These are phyloP conservation scores for Ypsolopha sequella DNA, from an alignment of 2,888 invertebrate genomes.

Conservation along the genomic window DNA sequence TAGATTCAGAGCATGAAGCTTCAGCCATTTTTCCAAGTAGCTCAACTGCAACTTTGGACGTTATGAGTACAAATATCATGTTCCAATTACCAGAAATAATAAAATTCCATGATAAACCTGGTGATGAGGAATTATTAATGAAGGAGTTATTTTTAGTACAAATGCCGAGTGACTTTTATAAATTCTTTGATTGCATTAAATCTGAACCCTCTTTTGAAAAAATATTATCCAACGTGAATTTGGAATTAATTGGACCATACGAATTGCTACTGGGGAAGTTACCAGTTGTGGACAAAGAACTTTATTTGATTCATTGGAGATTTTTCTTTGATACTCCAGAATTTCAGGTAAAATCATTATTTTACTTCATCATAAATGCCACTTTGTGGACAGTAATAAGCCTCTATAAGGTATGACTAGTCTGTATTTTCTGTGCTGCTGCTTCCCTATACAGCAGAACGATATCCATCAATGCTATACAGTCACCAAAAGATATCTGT, in stretches of 20 bases:
- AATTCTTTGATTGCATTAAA: slow-evolving; percentile 84
- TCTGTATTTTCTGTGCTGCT: too few species aligned
- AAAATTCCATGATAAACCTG: slow-evolving; percentile 47
- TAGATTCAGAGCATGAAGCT: background rate
- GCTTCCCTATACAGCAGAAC: too few species aligned
- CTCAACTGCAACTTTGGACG: too few species aligned
- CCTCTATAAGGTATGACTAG: too few species aligned
- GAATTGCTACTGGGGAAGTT: slow-evolving; percentile 82
- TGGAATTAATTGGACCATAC: slow-evolving; percentile 88
- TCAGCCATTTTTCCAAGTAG: background rate
- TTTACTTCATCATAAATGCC: background rate
- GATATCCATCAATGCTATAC: too few species aligned
- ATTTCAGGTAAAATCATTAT: slow-evolving; percentile 74
- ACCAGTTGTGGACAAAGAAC: slow-evolving; percentile 63
- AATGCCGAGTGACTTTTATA: slow-evolving; percentile 92
- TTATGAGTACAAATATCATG: background rate
- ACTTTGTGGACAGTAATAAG: too few species aligned
- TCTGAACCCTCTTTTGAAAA: slow-evolving; percentile 63
- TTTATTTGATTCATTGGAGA: slow-evolving; percentile 87
- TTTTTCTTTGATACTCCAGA: slow-evolving; percentile 96
- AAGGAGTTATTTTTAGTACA: slow-evolving; percentile 82
- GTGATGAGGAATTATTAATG: slow-evolving; percentile 70
- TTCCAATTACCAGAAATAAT: slow-evolving; percentile 29
- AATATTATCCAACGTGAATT: slow-evolving; percentile 74
- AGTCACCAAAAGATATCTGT: too few species aligned